Evolutionary conservation across 1,140 invertebrate species (phyloP).

Genomic region (Brachionus calyciflorus): DNA sequence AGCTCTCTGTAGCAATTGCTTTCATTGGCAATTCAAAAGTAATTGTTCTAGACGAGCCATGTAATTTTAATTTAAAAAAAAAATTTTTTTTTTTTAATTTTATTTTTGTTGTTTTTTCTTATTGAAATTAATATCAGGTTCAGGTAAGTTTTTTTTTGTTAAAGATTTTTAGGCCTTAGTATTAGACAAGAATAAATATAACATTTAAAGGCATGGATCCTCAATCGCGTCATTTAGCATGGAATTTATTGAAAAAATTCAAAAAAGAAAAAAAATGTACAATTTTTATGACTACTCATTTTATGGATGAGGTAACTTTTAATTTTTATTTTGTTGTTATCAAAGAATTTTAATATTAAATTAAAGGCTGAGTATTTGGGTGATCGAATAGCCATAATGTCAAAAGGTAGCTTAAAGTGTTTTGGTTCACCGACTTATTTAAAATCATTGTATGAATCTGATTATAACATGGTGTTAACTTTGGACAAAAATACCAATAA

Average conservation of each 20-base stretch:
- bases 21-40: neutral
- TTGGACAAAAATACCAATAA: neutral
- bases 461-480: neutral
- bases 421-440: slow-evolving; percentile 69
- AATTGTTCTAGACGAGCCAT: slow-evolving; percentile 81
- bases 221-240: slow-evolving; percentile 54
- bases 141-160: neutral
- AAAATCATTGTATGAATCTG: neutral
- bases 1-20: slow-evolving; percentile 81
- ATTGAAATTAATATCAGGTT: too few species aligned
- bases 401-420: slow-evolving; percentile 66
- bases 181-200: neutral
- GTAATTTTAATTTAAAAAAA: neutral
- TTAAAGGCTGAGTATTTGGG: slow-evolving; percentile 49
- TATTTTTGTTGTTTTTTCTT: neutral
- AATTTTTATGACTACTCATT: slow-evolving; percentile 48
- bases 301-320: slow-evolving; percentile 70
- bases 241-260: slow-evolving; percentile 23
- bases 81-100: neutral
- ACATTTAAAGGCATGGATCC: slow-evolving; percentile 87
- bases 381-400: slow-evolving; percentile 67
- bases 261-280: slow-evolving; percentile 31
- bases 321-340: slow-evolving; percentile 70
- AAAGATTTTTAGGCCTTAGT: too few species aligned
- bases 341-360: neutral